Evolutionary conservation across 2,888 invertebrate species (phyloP).

Genomic region (Hypomecis punctinalis): DNA sequence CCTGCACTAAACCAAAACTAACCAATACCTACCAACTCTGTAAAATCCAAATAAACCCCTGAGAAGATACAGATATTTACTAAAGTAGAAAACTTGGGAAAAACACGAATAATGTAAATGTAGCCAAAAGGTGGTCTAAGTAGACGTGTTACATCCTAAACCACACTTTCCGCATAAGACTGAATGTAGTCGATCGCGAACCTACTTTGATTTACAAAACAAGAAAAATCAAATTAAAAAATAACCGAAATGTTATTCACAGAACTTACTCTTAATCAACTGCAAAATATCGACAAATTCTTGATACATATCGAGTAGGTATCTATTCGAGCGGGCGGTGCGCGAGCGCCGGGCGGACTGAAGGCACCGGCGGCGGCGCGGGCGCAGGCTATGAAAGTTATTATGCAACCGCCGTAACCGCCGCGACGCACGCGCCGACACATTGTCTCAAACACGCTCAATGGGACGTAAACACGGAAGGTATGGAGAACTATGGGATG

Average conservation of each 20-base stretch:
- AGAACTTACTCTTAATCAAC: conserved; percentile 46
- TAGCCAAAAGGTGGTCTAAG: too few species aligned
- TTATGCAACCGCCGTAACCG: conserved; percentile 31
- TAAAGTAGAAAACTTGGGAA: too few species aligned
- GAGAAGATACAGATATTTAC: too few species aligned
- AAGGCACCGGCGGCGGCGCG: conserved; percentile 17
- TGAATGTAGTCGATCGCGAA: too few species aligned
- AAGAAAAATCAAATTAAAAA: neutral
- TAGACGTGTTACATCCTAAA: too few species aligned
- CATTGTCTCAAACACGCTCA: conserved; percentile 15
- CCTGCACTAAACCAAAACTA: too few species aligned
- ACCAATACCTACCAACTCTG: too few species aligned
- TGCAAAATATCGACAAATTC: conserved; percentile 48
- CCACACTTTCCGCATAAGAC: too few species aligned
- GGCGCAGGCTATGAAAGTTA: conserved; percentile 30
- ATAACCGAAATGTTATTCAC: neutral
- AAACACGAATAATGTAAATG: too few species aligned
- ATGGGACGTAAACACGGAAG: conserved; percentile 24
- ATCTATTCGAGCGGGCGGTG: conserved; percentile 11
- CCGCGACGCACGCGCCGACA: conserved; percentile 15
- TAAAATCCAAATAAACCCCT: too few species aligned
- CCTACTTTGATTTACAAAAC: too few species aligned
- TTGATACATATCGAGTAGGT: conserved; percentile 42
- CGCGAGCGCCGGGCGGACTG: conserved; percentile 20
- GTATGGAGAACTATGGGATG: conserved; percentile 5